Base-by-base conservation (phyloP, 2,888 invertebrate genomes). In the Hipparchia sbordonii region DNA sequence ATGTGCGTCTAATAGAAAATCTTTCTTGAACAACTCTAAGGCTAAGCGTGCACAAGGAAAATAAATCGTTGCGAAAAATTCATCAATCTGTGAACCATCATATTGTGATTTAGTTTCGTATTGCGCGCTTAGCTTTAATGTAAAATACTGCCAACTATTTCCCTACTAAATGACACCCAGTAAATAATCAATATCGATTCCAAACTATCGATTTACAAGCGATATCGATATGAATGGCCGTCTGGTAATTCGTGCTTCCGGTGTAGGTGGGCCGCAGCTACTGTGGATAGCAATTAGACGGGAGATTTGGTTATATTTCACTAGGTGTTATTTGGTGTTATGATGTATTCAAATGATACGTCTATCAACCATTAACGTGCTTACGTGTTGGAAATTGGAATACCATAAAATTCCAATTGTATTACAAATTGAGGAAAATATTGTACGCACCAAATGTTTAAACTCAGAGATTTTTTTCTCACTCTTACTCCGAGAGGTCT, bases 231-330 rank as follows among this genome's bases (percentile, higher is more conserved):
- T 33, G 68, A 60, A 48, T 59, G 48, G 48, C 48, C 10, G 48
- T 33, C 51, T 6, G 3, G 10, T 68, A 59, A 68, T 68, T 68
- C 60, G 68, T 68, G 68, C 51, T 60, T 68, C 68, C 68, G 51
- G 59, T 51, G 8, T 39, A 39, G 5, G 39, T 5, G 5, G 39
- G 39, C 39, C 51, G 7, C 9, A 6, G 68, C 68, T 68, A 68
- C 68, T 33, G 59, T 48, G 12, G 59, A 23, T 33, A 46, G 59
- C 33, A 59, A 68, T 68, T 68, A 60, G 59, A 51, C 46, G 23
- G 10, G 2, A 67, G 48, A 68, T 48, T 68, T 33, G 59, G 13
- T 68, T 6, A 59, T 59, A 68, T 33, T 68, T 68, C n/a, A 68
- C 45, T 60, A 48, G 10, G 23, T 59, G 59, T 33, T 68, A 68